Evolutionary conservation across 2,888 invertebrate genomes (phyloP), one percentile per base, ranked within the genome.

Genomic region (Coelogynopora nodosa): DNA sequence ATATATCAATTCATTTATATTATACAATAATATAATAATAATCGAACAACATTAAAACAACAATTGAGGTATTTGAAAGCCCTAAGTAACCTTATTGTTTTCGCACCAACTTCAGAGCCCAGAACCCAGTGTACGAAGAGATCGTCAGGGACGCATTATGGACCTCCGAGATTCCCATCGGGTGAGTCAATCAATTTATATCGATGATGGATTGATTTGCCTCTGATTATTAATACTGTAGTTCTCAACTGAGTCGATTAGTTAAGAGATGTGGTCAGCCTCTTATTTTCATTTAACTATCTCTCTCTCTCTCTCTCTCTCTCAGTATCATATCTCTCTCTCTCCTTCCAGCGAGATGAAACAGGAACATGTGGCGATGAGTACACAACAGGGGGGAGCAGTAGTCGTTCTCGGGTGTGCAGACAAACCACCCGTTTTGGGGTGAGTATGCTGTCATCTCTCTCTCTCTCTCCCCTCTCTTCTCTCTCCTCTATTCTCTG

Each of bases 91-190:
- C 18, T 49, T 49, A 13, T 49, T 49, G 49, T 13, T 49, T 49
- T 49, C 18, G 49, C 49, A n/a, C n/a, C n/a, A n/a, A n/a, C 49
- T 49, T 49, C 74, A 74, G 74, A 74, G 74, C 27, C 74, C 74
- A 5, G 74, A 74, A 23, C 18, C 18, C 2, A 13, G 74, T 23
- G 74, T 74, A 23, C 74, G 74, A 5, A 5, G 74, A 74, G 74
- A 74, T 74, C 74, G 74, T 5, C 74, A 74, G 23, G 74, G 74
- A 23, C 74, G 74, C 18, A 74, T 74, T 74, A 74, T 74, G 10
- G 74, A 74, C 23, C 27, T 74, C 2, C 5, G 23, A 26, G 74
- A 74, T 5, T 13, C 74, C 2, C 74, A 23, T 2, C 5, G 74
- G 74, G 74, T 74, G 23, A 74, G 49, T 49, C n/a, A n/a, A n/a